Conservation (phyloP, 2,113 vertebrate species). For the Camelus dromedarius region DNA sequence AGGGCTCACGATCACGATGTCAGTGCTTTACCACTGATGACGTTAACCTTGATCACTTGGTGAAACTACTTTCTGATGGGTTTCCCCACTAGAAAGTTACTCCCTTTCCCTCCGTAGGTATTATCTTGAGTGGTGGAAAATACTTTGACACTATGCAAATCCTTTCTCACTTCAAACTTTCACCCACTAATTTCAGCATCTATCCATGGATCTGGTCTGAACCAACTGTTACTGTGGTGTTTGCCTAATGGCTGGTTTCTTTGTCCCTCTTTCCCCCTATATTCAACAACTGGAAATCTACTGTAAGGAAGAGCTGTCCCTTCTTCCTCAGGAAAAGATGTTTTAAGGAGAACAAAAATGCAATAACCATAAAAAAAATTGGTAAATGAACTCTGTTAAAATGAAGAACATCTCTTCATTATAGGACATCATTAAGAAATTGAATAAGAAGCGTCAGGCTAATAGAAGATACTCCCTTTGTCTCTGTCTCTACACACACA, state of each 20-base stretch:
- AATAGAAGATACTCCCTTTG: neutral
- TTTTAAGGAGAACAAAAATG: neutral
- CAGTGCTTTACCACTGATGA: neutral
- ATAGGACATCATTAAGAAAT: neutral
- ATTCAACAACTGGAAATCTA: neutral
- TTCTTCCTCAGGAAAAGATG: neutral
- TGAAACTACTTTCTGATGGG: neutral
- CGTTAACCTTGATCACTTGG: neutral
- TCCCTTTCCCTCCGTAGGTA: neutral
- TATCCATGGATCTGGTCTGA: neutral
- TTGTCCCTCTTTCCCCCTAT: neutral
- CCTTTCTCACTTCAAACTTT: neutral
- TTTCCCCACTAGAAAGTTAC: neutral
- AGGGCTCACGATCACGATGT: neutral
- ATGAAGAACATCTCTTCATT: neutral
- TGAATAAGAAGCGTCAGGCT: neutral
- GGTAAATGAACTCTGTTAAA: neutral
- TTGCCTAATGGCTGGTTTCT: neutral
- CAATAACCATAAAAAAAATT: neutral
- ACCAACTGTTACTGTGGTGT: neutral
- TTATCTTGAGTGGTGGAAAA: neutral
- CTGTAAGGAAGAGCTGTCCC: neutral
- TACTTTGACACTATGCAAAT: neutral
- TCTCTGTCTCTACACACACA: neutral
- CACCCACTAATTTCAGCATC: neutral